A percentile compares a stretch with the other conserved stretches of the same genome.
Conservation (phyloP, 2,113 vertebrate species). For the Nymphicus hollandicus region DNA sequence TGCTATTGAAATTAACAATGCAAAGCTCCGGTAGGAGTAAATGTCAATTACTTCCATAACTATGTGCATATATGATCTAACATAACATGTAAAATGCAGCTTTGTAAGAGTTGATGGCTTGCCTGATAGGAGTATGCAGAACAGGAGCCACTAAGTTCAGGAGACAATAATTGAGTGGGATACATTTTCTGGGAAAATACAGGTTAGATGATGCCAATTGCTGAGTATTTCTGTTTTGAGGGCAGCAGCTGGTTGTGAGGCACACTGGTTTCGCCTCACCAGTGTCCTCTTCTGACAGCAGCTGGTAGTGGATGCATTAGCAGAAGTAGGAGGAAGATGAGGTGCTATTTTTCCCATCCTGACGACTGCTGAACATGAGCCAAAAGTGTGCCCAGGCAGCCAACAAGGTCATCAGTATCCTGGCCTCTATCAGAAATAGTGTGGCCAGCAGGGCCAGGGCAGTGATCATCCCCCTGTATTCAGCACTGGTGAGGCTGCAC, state of each 20-base stretch:
- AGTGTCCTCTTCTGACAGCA: not conserved
- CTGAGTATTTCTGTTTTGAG: not conserved
- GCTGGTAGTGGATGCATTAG: not conserved
- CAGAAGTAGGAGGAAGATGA: not conserved
- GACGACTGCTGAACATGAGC: not conserved
- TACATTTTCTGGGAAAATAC: not conserved
- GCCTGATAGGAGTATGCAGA: not conserved
- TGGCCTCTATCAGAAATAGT: accelerated
- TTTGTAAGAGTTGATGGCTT: not conserved
- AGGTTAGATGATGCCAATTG: not conserved
- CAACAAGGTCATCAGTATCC: accelerated
- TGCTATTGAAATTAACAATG: not conserved
- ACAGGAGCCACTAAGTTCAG: not conserved
- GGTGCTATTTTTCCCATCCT: not conserved
- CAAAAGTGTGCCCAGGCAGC: not conserved
- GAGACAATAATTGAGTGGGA: not conserved
- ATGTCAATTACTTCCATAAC: not conserved
- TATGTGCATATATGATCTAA: not conserved
- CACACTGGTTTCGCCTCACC: accelerated
- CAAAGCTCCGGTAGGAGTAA: not conserved
- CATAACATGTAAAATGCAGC: not conserved
- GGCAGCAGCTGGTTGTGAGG: not conserved
- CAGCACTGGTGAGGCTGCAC: not conserved
- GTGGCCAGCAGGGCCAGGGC: not conserved
- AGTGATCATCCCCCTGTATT: not conserved